Percentiles rank a stretch among this genome's conserved stretches.
These are phyloP conservation scores for Epizoanthus illoricatus DNA, from an alignment of 92 coral and sea anemone genomes.

Conservation along the genomic window DNA sequence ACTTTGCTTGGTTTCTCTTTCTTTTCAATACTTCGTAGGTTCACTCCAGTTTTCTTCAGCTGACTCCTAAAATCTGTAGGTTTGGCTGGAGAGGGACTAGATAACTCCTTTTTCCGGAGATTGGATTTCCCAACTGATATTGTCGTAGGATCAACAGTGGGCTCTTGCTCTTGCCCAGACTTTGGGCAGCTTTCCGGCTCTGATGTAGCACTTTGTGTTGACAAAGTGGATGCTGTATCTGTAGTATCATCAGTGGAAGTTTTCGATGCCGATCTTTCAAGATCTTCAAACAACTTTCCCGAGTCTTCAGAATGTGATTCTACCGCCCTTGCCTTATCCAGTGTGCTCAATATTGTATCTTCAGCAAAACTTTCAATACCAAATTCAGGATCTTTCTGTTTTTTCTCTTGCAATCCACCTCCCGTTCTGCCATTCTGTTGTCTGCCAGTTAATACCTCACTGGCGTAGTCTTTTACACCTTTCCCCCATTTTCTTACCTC, in stretches of 20 bases:
- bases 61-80: conserved; percentile 41
- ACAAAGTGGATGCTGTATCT: conserved; percentile 37
- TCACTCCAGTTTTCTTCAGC: conserved; percentile 56
- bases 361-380: conserved; percentile 45
- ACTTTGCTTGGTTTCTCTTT: conserved; percentile 32
- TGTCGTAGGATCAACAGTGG: not conserved
- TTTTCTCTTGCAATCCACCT: conserved; percentile 18
- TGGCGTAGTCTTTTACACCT: not conserved
- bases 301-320: conserved; percentile 7
- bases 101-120: conserved; percentile 6
- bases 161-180: conserved; percentile 14
- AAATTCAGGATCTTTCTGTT: conserved; percentile 34
- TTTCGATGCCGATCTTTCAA: conserved; percentile 34
- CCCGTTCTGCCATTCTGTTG: conserved; percentile 6
- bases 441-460: conserved; percentile 4
- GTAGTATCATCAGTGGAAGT: conserved; percentile 44
- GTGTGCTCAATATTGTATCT: conserved; percentile 38
- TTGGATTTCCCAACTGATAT: not conserved
- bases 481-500: conserved; percentile 35
- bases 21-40: conserved; percentile 44
- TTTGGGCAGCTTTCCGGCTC: conserved; percentile 28
- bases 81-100: conserved; percentile 2
- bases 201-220: conserved; percentile 43
- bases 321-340: conserved; percentile 31
- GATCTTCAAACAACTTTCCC: conserved; percentile 23